These are phyloP conservation scores for Microcebus tavaratra DNA, from an alignment of 2,113 vertebrate genomes.

Conservation along the genomic window DNA sequence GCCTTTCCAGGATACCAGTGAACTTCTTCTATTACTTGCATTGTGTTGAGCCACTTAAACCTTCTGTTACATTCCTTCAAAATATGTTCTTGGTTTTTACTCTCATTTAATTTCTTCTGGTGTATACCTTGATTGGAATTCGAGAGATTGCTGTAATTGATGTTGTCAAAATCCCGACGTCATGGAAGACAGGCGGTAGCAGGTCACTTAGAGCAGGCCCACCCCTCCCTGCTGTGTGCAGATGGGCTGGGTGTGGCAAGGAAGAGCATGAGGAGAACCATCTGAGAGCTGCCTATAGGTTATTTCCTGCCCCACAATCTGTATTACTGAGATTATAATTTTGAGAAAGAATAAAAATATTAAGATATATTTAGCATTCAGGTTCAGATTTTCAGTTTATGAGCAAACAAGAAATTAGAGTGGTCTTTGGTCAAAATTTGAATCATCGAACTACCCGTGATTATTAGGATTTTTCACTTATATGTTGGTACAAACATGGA, in stretches of 20 bases:
- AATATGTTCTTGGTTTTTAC: constrained; percentile 7
- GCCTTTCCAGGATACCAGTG: neutral
- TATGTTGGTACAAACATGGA: constrained; percentile 26
- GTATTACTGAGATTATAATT: constrained; percentile 1
- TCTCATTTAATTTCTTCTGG: neutral
- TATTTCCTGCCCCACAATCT: neutral
- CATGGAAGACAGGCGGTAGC: neutral
- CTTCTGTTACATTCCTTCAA: neutral
- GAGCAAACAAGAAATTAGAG: constrained; percentile 13
- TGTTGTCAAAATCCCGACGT: neutral
- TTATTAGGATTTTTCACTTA: constrained; percentile 29
- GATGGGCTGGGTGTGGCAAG: neutral
- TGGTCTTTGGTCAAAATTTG: neutral
- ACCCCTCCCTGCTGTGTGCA: neutral
- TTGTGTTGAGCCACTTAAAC: neutral
- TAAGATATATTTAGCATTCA: neutral
- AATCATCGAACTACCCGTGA: neutral
- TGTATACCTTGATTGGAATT: neutral
- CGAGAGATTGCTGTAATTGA: neutral
- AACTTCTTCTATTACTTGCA: neutral
- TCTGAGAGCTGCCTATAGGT: neutral
- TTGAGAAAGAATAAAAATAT: neutral
- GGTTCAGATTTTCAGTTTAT: constrained; percentile 2
- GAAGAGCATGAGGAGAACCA: neutral
- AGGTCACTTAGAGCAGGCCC: no score